Base-by-base conservation (phyloP, 2,113 vertebrate genomes). In the Anser brachyrhynchus region DNA sequence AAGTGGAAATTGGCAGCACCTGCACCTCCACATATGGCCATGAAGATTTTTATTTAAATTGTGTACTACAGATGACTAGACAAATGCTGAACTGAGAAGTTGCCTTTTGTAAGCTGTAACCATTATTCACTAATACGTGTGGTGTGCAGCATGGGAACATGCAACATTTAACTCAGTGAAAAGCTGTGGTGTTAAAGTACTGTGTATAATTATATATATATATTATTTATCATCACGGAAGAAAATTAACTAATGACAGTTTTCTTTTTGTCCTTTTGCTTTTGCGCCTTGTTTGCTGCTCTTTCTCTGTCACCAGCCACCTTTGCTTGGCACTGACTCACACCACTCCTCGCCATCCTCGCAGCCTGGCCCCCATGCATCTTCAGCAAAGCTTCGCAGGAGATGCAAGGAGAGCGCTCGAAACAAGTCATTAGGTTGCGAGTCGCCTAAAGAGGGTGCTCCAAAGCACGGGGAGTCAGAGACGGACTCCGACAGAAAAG, bases 261-360 rank as follows among this genome's bases (percentile, higher is more conserved):
- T 99, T 99, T 98, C 98, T 99, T 99, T 98, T 99, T 98, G 98
- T 99, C 98, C 98, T 98, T 98, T 98, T 98, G 98, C 98, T 98
- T 98, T 97, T 97, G 98, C 98, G 98, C 97, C 98, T 98, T 96
- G 98, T 98, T 98, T 87, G 97, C 98, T 92, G 97, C 97, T 97
- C 97, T 97, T 97, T 93, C 93, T 96, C 92, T 94, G 88, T 92
- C 97, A 97, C 98, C 96, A 98, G 98, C 97, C 98, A 91, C 91
- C 96, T 93, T 95, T 97, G 93, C 98, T 98, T 97, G 98, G 97
- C 90, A 91, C 97, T 73, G 98, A 98, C 91, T 98, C 99, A 95
- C 89, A 79, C 95, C 97, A 94, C 86, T 96, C 91, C 84, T 98
- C 98, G 0, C 98, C 98, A 74, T 97, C 98, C 93, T 98, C 97